phyloP scores from a whole-genome alignment of 2,888 invertebrate species.

The Autographa gamma region DNA sequence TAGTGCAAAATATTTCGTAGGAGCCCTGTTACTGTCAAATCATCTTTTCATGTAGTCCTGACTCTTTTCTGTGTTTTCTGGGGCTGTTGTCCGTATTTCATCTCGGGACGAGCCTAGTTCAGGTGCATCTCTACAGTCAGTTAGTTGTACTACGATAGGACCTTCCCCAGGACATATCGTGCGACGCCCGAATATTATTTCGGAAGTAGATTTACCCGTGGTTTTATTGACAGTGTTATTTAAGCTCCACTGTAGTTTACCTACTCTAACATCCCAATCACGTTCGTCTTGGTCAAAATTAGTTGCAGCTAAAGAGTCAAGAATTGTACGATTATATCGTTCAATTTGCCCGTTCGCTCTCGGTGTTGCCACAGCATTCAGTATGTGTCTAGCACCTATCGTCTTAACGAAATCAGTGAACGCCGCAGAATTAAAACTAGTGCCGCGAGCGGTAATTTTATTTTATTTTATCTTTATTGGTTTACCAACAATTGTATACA shows the following conservation, averaged over 20 bases:
- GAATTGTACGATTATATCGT: conserved; percentile 13
- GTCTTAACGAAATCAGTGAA: conserved; percentile 8
- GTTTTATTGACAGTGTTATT: neutral
- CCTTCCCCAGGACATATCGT: neutral
- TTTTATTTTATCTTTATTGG: too few relatives aligned
- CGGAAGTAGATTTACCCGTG: neutral
- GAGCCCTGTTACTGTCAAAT: conserved; percentile 6
- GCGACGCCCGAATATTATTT: neutral
- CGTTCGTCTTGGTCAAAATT: conserved; percentile 12
- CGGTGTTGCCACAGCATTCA: conserved; percentile 30
- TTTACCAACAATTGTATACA: too few relatives aligned
- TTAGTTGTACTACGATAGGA: neutral
- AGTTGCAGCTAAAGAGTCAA: conserved; percentile 20
- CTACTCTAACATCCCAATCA: conserved; percentile 5
- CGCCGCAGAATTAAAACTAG: conserved; percentile 18
- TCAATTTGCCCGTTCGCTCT: conserved; percentile 27
- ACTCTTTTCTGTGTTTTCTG: neutral
- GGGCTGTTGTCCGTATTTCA: neutral
- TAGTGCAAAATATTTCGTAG: conserved; percentile 3
- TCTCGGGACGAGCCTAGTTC: neutral
- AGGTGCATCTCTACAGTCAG: neutral
- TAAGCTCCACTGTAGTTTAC: conserved; percentile 6
- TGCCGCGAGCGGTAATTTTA: conserved; percentile 15
- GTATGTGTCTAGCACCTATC: conserved; percentile 25
- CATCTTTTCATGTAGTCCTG: conserved; percentile 6